A percentile compares a stretch with the other conserved stretches of the same genome.
Evolutionary conservation across 2,113 vertebrate species (phyloP).

Genomic region (Willisornis vidua): DNA sequence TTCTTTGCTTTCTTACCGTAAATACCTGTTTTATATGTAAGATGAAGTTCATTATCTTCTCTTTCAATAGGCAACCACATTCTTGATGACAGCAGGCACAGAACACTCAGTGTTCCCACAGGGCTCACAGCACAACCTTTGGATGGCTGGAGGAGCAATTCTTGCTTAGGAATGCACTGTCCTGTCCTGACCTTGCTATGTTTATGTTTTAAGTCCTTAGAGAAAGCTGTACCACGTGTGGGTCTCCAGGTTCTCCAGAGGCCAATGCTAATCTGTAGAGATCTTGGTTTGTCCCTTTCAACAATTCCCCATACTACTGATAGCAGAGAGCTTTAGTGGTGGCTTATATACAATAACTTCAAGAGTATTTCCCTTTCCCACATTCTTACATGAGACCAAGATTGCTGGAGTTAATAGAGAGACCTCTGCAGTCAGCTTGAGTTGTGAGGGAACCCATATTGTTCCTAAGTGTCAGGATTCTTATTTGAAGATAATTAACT

Average conservation of each 20-base stretch:
- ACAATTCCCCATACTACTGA: too few species aligned
- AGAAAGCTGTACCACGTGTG: neutral
- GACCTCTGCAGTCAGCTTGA: neutral
- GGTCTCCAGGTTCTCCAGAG: neutral
- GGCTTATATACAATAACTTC: neutral
- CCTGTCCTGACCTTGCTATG: neutral
- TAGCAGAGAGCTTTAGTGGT: neutral
- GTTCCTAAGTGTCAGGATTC: neutral
- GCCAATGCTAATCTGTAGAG: neutral
- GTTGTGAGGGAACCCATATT: neutral
- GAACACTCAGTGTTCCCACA: neutral
- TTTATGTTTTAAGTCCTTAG: neutral
- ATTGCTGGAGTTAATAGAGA: neutral
- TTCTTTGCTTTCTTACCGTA: neutral
- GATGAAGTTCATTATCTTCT: neutral
- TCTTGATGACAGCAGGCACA: neutral
- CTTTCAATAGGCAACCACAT: neutral
- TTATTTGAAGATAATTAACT: neutral
- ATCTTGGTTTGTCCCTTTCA: neutral
- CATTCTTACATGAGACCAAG: neutral
- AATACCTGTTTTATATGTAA: neutral
- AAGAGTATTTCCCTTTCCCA: neutral
- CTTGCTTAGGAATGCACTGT: neutral
- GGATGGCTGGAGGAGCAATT: neutral
- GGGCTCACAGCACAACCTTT: neutral